These are phyloP conservation scores for Pygathrix nemaeus DNA, from an alignment of 2,113 vertebrate species.

Conservation along the genomic window DNA sequence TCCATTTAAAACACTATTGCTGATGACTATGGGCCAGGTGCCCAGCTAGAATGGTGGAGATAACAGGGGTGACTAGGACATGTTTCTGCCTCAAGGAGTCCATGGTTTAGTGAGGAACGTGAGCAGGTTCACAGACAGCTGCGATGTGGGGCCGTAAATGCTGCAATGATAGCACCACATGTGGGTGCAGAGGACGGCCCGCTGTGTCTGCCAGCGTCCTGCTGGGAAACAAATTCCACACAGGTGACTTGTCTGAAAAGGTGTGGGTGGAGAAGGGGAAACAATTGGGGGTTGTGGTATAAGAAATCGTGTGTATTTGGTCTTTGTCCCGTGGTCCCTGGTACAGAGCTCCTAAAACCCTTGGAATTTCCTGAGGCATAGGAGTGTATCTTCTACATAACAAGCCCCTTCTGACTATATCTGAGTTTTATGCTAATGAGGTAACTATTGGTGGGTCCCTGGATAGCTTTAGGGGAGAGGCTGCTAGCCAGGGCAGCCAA, in stretches of 20 bases:
- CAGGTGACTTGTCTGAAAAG: not conserved
- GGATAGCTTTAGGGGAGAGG: not conserved
- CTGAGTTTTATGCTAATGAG: not conserved
- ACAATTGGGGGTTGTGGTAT: not conserved
- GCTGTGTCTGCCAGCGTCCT: not conserved
- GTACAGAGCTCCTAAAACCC: not conserved
- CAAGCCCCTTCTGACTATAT: not conserved
- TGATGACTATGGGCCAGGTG: not conserved
- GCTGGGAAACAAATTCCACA: not conserved
- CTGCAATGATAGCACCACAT: not conserved
- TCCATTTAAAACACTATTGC: not conserved
- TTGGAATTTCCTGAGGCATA: not conserved
- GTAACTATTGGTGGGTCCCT: not conserved
- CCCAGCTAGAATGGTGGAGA: not conserved
- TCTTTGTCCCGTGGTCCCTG: not conserved
- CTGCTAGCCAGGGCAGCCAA: not conserved
- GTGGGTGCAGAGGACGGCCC: no score
- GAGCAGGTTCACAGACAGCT: not conserved
- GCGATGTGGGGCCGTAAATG: fast-evolving
- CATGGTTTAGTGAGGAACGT: no score
- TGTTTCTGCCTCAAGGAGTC: not conserved
- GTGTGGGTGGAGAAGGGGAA: not conserved
- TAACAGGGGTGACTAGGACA: not conserved
- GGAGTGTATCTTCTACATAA: not conserved
- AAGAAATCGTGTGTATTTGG: not conserved